These are phyloP conservation scores for human (Homo sapiens) DNA, from an alignment of 2,113 vertebrate species.

Conservation along the genomic window DNA sequence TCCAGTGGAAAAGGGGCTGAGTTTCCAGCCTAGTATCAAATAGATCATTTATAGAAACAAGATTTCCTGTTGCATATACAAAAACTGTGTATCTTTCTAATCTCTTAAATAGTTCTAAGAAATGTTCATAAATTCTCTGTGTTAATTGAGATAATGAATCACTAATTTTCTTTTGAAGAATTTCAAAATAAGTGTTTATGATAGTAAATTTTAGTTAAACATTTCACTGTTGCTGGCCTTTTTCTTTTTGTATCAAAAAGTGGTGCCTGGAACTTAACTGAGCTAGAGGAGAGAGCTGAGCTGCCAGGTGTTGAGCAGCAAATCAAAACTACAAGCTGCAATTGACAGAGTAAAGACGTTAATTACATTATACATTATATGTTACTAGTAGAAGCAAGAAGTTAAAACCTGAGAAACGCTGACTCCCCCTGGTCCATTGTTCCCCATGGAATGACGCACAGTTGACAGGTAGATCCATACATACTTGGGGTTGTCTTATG, in stretches of 20 bases:
- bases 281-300: not conserved
- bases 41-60: not conserved
- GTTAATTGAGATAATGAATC: not conserved
- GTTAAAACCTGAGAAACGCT: not conserved
- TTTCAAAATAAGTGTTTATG: not conserved
- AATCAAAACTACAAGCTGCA: not conserved
- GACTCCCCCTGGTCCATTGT: not conserved
- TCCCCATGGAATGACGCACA: fast-evolving
- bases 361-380: not conserved
- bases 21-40: not conserved
- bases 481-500: not conserved
- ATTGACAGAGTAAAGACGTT: not conserved
- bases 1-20: not conserved
- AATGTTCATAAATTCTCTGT: not conserved
- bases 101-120: not conserved
- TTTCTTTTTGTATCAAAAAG: not conserved
- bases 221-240: not conserved
- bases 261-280: not conserved
- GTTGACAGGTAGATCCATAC: too few species aligned
- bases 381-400: not conserved
- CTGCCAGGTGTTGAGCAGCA: too few species aligned
- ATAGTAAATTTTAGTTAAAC: not conserved
- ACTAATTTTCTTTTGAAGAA: not conserved
- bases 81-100: not conserved
- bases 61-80: not conserved